Conservation (phyloP, 2,797 vertebrate species). For the Benthosema pterotum region DNA sequence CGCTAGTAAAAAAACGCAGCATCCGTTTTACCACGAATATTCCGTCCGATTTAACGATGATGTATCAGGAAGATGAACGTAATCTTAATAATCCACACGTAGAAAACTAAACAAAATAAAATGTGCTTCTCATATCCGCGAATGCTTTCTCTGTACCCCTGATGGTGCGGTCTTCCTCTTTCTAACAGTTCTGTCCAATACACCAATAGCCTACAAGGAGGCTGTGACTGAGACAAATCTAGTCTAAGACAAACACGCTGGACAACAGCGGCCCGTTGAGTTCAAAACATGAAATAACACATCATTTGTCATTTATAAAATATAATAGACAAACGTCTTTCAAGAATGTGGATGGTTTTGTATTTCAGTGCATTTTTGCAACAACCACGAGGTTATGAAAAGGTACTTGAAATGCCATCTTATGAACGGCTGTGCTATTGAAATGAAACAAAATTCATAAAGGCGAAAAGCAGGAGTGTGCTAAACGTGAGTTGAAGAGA, state of each 20-base stretch:
- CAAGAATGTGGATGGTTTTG: too few species aligned
- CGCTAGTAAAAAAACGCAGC: neutral
- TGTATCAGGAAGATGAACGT: neutral
- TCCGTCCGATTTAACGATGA: accelerated
- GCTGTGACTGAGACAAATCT: neutral
- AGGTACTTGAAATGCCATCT: too few species aligned
- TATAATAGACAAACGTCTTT: too few species aligned
- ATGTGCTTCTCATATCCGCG: neutral
- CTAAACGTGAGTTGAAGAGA: too few species aligned
- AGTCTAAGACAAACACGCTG: neutral
- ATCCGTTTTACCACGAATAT: neutral
- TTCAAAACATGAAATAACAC: neutral
- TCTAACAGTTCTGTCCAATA: neutral
- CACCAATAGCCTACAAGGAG: too few species aligned
- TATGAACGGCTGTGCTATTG: too few species aligned
- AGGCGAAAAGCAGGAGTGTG: too few species aligned
- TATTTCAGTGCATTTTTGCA: too few species aligned
- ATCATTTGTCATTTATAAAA: too few species aligned
- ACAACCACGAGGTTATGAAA: too few species aligned
- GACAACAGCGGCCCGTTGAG: slow-evolving; percentile 23
- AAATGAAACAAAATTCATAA: too few species aligned
- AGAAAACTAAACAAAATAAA: neutral
- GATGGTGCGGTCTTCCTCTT: neutral
- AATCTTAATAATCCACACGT: neutral
- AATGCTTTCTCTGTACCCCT: neutral